These are phyloP conservation scores for Amphibalanus amphitrite DNA, from an alignment of 1,140 invertebrate species.

Conservation along the genomic window DNA sequence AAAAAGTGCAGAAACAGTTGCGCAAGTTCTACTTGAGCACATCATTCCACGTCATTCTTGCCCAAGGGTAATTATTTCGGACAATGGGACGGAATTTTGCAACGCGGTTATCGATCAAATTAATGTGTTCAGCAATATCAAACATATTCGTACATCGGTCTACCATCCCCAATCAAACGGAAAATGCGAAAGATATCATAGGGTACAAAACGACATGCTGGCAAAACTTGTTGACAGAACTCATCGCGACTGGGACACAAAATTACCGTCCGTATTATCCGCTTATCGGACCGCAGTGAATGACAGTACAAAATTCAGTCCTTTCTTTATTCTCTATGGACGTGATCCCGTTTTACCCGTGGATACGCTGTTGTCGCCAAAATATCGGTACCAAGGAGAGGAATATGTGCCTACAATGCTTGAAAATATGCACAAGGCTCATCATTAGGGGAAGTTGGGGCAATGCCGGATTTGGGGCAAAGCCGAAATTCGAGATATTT, in stretches of 20 bases:
- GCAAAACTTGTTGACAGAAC: neutral
- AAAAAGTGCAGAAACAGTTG: neutral
- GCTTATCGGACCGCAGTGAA: neutral
- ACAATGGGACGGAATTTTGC: neutral
- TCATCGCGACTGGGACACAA: neutral
- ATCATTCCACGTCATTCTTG: neutral
- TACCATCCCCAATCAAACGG: neutral
- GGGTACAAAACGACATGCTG: neutral
- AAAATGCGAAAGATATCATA: neutral
- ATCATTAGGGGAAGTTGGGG: too few relatives aligned
- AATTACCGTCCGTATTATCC: neutral
- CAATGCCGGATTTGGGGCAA: too few relatives aligned
- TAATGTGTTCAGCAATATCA: neutral
- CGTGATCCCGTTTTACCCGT: neutral
- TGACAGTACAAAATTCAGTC: neutral
- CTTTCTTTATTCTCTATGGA: neutral
- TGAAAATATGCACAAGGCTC: too few relatives aligned
- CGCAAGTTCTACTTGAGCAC: neutral
- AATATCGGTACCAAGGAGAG: neutral
- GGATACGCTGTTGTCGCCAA: neutral
- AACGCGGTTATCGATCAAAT: neutral
- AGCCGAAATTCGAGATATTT: too few relatives aligned
- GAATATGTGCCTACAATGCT: neutral
- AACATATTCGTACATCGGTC: neutral
- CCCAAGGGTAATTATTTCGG: neutral